A percentile compares a stretch with the other conserved stretches of the same genome.
Evolutionary conservation across 2,797 vertebrate species (phyloP).

Genomic region (Malacoraja senta): DNA sequence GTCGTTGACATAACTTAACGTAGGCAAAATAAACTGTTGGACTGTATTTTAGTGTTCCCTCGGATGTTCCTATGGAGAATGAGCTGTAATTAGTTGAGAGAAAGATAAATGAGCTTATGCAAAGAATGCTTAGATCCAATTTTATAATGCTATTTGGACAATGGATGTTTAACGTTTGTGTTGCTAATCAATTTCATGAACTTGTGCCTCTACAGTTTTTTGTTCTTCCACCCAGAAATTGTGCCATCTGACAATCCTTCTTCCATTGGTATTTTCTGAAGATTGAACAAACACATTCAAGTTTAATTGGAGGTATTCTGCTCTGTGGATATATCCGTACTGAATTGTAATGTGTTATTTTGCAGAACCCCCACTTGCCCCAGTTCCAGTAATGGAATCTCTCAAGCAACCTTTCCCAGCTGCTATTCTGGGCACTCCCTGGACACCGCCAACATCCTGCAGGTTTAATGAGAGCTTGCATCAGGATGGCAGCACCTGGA

Average conservation of each 20-base stretch:
- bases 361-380: constrained; percentile 50
- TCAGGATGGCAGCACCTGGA: constrained; percentile 50
- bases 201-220: not conserved
- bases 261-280: too few relatives aligned
- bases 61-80: not conserved
- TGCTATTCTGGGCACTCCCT: constrained; percentile 48
- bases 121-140: not conserved
- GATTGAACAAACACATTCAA: not conserved
- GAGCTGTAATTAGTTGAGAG: not conserved
- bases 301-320: not conserved
- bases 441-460: constrained; percentile 47
- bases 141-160: not conserved
- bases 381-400: constrained; percentile 56
- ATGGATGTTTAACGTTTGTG: not conserved
- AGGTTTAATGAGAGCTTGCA: constrained; percentile 48
- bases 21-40: not conserved
- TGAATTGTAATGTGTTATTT: constrained; percentile 38
- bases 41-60: not conserved
- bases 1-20: not conserved
- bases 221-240: not conserved
- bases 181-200: not conserved
- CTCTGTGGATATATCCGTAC: not conserved
- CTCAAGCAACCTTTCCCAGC: constrained; percentile 51
- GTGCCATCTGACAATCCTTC: not conserved
- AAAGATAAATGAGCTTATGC: not conserved